Evolutionary conservation across 1,140 invertebrate genomes (phyloP), one percentile per base, ranked within the genome.

Genomic region (Listronotus oregonensis): DNA sequence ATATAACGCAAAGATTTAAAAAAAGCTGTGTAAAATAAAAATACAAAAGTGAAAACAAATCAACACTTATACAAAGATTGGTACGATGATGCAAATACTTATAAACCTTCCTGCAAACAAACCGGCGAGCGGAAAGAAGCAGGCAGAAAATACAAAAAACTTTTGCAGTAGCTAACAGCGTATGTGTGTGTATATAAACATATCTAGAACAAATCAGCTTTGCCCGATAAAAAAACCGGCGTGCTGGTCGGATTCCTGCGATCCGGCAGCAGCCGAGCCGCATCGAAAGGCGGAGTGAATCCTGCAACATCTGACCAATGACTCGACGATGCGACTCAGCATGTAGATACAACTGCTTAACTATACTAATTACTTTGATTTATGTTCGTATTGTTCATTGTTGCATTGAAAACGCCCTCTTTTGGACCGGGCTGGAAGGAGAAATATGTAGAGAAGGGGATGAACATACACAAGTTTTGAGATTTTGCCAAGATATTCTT

Each of bases 341-440:
- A 77, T 78, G 75, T 75, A 77, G 75, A 77, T 78, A 76, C 77
- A 75, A 75, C 75, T 75, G 77, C 77, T 77, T 76, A 73, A 75
- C n/a, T 83, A 83, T 84, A 85, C 84, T 85, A 85, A 85, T 85
- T 85, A 85, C 83, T 80, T 82, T 84, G 84, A 85, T 85, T 85
- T 85, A 85, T 85, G 83, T 84, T 79, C 80, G 83, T 80, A 85
- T 85, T 85, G 84, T 85, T 57, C 63, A 65, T 65, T 65, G 63
- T 65, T 49, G 54, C 21, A 56, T 73, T 71, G 76, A 75, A 73
- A 71, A 77, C 76, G 77, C 77, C 76, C 73, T 72, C 69, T 64
- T 57, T 61, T 14, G 46, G 58, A 27, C 1, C 47, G 58, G 9
- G n/a, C 43, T 43, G 44, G 47, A 61, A 61, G 58, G 47, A 40